Conservation (phyloP, 2,113 vertebrate genomes). For the Myotis brandtii region DNA sequence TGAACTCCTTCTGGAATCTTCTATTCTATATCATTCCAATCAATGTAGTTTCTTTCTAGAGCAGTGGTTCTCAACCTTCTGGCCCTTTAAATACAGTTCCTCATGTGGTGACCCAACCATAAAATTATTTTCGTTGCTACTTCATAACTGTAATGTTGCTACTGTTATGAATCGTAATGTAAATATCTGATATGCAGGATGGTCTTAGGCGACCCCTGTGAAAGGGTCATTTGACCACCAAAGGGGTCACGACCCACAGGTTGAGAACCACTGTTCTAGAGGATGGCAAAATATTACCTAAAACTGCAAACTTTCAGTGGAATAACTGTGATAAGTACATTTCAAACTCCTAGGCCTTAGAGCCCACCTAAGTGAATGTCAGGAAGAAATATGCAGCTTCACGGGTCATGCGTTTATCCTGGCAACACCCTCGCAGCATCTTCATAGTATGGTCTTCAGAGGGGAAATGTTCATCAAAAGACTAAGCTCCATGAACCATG, state of each 20-base stretch:
- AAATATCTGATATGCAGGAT: too few species aligned
- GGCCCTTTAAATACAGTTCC: too few species aligned
- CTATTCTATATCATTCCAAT: not conserved
- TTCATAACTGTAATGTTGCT: too few species aligned
- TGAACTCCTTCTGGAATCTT: not conserved
- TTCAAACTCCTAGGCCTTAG: not conserved
- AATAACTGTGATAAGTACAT: constrained; percentile 35
- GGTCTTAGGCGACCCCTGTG: too few species aligned
- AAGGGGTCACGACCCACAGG: too few species aligned
- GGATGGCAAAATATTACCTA: constrained; percentile 28
- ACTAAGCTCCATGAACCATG: not conserved
- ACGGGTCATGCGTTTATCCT: not conserved
- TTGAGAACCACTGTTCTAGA: not conserved
- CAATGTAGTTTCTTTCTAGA: constrained; percentile 36
- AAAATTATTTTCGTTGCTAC: too few species aligned
- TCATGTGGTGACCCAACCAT: too few species aligned
- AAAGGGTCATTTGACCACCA: too few species aligned
- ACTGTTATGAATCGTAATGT: too few species aligned
- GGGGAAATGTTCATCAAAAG: constrained; percentile 19
- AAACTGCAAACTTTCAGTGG: constrained; percentile 21
- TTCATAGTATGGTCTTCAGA: not conserved
- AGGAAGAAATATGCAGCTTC: constrained; percentile 33
- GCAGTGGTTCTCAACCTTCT: too few species aligned
- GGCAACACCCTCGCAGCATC: not conserved
- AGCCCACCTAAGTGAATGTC: not conserved